A percentile compares a stretch with the other conserved stretches of the same genome.
These are phyloP conservation scores for Hipparchia semele DNA, from an alignment of 2,888 invertebrate species.

Conservation along the genomic window DNA sequence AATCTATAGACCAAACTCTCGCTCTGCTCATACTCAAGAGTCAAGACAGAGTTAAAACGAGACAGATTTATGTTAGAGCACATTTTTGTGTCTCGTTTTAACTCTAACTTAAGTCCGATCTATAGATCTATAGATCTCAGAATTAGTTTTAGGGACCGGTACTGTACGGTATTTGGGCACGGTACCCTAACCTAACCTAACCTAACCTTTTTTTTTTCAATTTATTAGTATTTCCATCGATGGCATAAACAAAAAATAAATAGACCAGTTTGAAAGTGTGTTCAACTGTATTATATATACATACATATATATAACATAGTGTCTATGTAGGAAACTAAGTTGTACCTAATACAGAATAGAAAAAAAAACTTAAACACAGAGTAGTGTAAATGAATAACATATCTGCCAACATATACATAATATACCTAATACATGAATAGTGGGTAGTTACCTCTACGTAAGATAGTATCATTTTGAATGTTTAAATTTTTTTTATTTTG, in stretches of 20 bases:
- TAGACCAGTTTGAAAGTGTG: slow-evolving; percentile 41
- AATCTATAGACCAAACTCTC: too few species aligned
- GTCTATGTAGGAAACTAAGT: slow-evolving; percentile 15
- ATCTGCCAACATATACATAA: slow-evolving; percentile 62
- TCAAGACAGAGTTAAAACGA: too few species aligned
- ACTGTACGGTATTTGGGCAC: too few species aligned
- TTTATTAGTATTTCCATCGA: slow-evolving; percentile 9
- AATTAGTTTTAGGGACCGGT: too few species aligned
- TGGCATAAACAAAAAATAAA: slow-evolving; percentile 7
- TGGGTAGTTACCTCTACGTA: slow-evolving; percentile 58
- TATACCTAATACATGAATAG: slow-evolving; percentile 38
- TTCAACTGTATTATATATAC: slow-evolving; percentile 42
- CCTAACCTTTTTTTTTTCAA: neutral
- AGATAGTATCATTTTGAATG: slow-evolving; percentile 10
- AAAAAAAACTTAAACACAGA: slow-evolving; percentile 28
- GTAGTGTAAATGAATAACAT: slow-evolving; percentile 50
- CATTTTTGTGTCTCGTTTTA: too few species aligned
- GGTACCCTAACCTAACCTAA: too few species aligned
- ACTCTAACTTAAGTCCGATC: too few species aligned
- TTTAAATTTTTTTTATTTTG: neutral
- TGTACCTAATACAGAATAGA: slow-evolving; percentile 9
- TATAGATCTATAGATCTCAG: too few species aligned
- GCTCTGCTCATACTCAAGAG: too few species aligned
- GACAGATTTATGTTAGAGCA: too few species aligned
- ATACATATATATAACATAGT: slow-evolving; percentile 11